Evolutionary conservation across 2,113 vertebrate species (phyloP).

Genomic region (Ptilorrhoa leucosticta): DNA sequence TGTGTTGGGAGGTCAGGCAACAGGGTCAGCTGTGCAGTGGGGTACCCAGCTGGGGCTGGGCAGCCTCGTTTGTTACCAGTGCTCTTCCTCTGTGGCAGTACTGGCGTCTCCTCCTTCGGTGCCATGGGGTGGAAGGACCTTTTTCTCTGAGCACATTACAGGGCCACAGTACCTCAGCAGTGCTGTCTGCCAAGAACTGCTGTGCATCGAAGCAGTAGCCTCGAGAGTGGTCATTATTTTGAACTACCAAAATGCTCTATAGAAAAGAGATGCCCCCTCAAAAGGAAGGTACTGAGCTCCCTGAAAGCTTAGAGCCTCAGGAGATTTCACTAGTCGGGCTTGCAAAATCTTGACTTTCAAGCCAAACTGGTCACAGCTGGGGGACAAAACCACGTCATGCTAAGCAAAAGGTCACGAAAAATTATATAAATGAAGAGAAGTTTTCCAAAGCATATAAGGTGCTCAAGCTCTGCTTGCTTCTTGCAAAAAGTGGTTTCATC

Average conservation of each 20-base stretch:
- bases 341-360: slow-evolving; percentile 44
- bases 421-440: not conserved
- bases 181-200: not conserved
- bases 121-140: not conserved
- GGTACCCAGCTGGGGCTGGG: not conserved
- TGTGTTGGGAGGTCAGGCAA: not conserved
- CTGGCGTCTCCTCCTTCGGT: not conserved
- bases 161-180: not conserved
- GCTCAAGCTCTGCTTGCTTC: not conserved
- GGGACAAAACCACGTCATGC: not conserved
- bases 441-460: not conserved
- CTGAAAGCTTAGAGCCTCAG: not conserved
- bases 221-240: not conserved
- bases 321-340: not conserved
- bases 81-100: not conserved
- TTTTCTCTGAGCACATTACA: not conserved
- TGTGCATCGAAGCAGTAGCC: not conserved
- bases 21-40: not conserved
- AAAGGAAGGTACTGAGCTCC: not conserved
- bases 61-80: not conserved
- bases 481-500: slow-evolving; percentile 43
- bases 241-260: not conserved
- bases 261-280: not conserved
- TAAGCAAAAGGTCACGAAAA: slow-evolving; percentile 18
- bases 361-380: not conserved